phyloP scores from a whole-genome alignment of 1,140 invertebrate genomes.

The Bicyclus anynana region DNA sequence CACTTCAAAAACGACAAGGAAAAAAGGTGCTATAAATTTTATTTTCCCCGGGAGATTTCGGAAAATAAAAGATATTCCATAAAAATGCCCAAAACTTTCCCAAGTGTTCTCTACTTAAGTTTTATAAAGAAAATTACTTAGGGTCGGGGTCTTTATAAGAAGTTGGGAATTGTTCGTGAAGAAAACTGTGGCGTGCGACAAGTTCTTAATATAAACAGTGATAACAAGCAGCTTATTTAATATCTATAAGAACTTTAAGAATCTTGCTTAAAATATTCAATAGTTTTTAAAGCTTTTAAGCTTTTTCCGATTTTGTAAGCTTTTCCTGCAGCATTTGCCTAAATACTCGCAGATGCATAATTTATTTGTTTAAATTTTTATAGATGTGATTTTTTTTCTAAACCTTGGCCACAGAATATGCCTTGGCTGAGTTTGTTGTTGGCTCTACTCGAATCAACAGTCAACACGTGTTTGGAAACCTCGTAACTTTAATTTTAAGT shows the following conservation, averaged over 20 bases:
- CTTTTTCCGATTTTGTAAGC: no score
- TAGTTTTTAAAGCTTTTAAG: background rate
- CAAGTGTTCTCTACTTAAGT: conserved; percentile 47
- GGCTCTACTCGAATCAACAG: no score
- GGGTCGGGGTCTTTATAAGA: conserved; percentile 48
- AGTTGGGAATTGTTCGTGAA: conserved; percentile 35
- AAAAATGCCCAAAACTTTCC: conserved; percentile 41
- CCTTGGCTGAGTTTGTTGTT: no score
- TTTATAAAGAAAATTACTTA: conserved; percentile 59
- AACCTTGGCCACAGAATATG: no score
- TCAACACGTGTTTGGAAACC: no score
- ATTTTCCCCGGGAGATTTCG: conserved; percentile 39
- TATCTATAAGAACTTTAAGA: background rate
- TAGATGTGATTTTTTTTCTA: no score
- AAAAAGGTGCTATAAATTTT: conserved; percentile 35
- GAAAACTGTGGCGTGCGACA: conserved; percentile 30
- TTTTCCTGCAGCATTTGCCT: no score
- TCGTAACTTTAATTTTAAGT: no score
- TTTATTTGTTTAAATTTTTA: no score
- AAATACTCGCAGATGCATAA: no score
- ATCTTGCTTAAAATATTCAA: background rate
- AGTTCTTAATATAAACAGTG: conserved; percentile 44
- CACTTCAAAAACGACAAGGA: background rate
- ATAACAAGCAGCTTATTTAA: conserved; percentile 19
- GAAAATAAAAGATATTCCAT: conserved; percentile 39